phyloP scores from a whole-genome alignment of 2,888 invertebrate species.

The Drosophila cognata region DNA sequence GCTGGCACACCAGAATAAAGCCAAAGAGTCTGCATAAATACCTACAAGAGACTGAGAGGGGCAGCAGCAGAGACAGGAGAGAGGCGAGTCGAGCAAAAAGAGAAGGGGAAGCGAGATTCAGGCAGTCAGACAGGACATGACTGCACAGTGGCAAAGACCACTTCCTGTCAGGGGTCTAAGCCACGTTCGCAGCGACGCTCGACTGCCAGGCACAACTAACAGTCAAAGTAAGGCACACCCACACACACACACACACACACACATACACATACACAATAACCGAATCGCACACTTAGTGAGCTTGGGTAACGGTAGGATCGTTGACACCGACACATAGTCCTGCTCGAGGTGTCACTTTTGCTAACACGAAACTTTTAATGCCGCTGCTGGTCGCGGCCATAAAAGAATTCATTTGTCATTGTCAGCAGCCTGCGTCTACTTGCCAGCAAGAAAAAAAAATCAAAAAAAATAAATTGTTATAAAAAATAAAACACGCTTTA shows the following conservation, averaged over 20 bases:
- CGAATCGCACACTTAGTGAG: constrained; percentile 8
- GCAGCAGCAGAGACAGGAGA: not conserved
- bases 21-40: constrained; percentile 53
- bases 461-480: not conserved
- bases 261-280: constrained; percentile 13
- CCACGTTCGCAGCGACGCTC: constrained; percentile 51
- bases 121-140: constrained; percentile 59
- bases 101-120: constrained; percentile 15
- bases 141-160: constrained; percentile 70
- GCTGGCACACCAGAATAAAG: constrained; percentile 30
- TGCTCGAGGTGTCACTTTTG: constrained; percentile 70
- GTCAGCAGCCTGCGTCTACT: constrained; percentile 69
- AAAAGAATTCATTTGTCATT: constrained; percentile 82
- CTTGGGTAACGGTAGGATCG: constrained; percentile 14
- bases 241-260: constrained; percentile 15
- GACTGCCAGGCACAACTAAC: constrained; percentile 41
- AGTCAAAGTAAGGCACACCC: constrained; percentile 44
- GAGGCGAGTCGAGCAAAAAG: not conserved
- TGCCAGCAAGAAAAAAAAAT: constrained; percentile 16
- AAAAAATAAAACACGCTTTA: constrained; percentile 56
- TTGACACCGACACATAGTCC: constrained; percentile 35
- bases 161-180: constrained; percentile 75
- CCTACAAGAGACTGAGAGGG: constrained; percentile 11
- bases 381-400: constrained; percentile 73
- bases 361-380: constrained; percentile 78